Percentiles rank a stretch among this genome's conserved stretches.
Evolutionary conservation across 2,797 vertebrate genomes (phyloP).

Genomic region (Gastrophryne carolinensis): DNA sequence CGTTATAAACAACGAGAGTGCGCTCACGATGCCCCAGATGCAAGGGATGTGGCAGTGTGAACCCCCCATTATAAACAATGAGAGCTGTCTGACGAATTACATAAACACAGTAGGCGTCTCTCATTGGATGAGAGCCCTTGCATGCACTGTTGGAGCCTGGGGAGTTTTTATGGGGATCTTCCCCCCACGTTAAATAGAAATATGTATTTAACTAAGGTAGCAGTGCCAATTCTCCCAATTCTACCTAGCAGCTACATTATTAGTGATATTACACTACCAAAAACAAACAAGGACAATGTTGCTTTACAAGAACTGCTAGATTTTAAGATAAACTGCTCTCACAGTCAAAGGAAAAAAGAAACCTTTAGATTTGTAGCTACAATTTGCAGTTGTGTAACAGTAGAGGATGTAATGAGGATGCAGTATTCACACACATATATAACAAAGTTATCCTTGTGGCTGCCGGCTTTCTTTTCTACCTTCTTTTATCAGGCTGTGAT

Average conservation of each 20-base stretch:
- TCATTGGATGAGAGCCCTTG: too few relatives aligned
- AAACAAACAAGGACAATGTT: slow-evolving; percentile 46
- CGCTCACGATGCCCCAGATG: too few relatives aligned
- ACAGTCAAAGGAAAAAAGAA: slow-evolving; percentile 25
- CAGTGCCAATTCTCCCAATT: slow-evolving; percentile 29
- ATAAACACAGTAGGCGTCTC: too few relatives aligned
- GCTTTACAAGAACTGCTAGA: slow-evolving; percentile 4
- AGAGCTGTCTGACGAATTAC: too few relatives aligned
- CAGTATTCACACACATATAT: slow-evolving; percentile 23
- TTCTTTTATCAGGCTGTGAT: slow-evolving; percentile 23
- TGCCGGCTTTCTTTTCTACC: slow-evolving; percentile 35
- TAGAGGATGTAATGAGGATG: slow-evolving; percentile 28
- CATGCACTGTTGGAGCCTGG: too few relatives aligned
- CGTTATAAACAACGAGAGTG: too few relatives aligned
- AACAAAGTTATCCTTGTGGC: slow-evolving; percentile 34
- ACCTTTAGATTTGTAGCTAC: neutral
- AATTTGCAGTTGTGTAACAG: neutral
- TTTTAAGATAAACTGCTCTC: slow-evolving; percentile 20
- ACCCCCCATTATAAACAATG: too few relatives aligned
- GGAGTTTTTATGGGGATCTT: too few relatives aligned
- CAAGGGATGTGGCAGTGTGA: too few relatives aligned
- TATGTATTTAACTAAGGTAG: slow-evolving; percentile 11
- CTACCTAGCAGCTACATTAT: slow-evolving; percentile 26
- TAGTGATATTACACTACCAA: slow-evolving; percentile 21
- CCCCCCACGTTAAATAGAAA: too few relatives aligned